These are phyloP conservation scores for Pseudochirops corinnae DNA, from an alignment of 2,797 vertebrate genomes.

Conservation along the genomic window DNA sequence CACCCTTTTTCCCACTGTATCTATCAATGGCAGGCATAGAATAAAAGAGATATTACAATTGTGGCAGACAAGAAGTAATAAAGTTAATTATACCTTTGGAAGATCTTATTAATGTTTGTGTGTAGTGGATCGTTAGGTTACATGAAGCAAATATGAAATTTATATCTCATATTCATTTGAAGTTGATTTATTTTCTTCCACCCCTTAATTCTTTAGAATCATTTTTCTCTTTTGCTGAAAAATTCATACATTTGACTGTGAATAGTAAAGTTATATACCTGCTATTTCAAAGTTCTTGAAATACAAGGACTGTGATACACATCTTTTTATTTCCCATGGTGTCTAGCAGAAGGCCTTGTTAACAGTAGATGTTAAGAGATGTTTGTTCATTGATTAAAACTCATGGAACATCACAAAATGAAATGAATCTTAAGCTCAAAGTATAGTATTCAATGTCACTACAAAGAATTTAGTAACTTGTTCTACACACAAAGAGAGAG, in stretches of 20 bases:
- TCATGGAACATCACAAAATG: neutral
- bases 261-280: neutral
- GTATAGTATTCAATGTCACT: neutral
- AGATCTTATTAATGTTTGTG: constrained; percentile 29
- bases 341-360: too few species aligned
- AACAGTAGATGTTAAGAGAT: neutral
- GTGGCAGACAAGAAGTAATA: constrained; percentile 3
- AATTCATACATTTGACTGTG: neutral
- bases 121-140: neutral
- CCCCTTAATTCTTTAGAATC: constrained; percentile 2
- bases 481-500: neutral
- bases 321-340: rapidly evolving
- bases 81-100: neutral
- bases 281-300: neutral
- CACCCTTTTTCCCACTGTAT: neutral
- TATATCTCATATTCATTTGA: constrained; percentile 4
- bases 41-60: neutral
- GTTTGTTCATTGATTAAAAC: neutral
- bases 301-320: rapidly evolving
- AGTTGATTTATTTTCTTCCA: neutral
- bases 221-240: neutral
- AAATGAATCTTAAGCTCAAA: neutral
- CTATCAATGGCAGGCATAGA: neutral
- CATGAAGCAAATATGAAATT: constrained; percentile 21
- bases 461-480: neutral